Percentiles rank a stretch among this genome's conserved stretches.
phyloP scores from a whole-genome alignment of 2,113 vertebrate genomes.

The Pachycephala philippinensis region DNA sequence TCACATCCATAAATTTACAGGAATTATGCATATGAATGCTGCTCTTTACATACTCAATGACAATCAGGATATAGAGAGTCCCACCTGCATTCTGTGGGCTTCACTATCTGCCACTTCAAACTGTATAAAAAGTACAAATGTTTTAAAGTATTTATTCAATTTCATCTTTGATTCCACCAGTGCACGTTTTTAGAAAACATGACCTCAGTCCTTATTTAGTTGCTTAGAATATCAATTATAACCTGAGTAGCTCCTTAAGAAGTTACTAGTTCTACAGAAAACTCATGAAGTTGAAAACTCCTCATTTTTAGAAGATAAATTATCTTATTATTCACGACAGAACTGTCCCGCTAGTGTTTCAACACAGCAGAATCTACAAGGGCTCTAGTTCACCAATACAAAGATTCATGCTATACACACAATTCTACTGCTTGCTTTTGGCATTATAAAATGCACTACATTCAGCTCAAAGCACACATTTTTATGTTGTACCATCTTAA shows the following conservation, averaged over 20 bases:
- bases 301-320: not conserved
- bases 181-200: not conserved
- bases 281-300: not conserved
- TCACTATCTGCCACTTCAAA: not conserved
- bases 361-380: not conserved
- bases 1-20: not conserved
- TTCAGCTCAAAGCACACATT: not conserved
- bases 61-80: not conserved
- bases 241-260: not conserved
- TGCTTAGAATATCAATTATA: not conserved
- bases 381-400: not conserved
- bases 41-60: not conserved
- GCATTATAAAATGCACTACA: not conserved
- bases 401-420: not conserved
- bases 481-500: not conserved
- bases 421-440: not conserved
- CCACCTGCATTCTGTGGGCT: not conserved
- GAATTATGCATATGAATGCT: not conserved
- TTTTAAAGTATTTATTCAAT: not conserved
- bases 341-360: not conserved
- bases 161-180: not conserved
- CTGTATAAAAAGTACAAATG: not conserved
- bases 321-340: not conserved
- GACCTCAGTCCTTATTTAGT: not conserved
- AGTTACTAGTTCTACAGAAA: not conserved